Conservation (phyloP, 2,113 vertebrate genomes). For the Delphinapterus leucas region DNA sequence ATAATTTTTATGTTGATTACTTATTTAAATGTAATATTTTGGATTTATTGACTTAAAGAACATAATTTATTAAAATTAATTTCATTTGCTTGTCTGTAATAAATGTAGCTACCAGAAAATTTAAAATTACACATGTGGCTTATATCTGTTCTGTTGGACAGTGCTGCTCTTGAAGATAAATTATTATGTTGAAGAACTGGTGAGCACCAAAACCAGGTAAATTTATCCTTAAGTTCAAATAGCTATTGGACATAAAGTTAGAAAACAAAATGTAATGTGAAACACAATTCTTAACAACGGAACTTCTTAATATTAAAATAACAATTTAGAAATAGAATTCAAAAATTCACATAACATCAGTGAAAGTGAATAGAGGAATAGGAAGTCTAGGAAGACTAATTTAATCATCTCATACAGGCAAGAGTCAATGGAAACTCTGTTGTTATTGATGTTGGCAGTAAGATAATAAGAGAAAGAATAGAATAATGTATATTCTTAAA, state of each 20-base stretch:
- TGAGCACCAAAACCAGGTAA: background rate
- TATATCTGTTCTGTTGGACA: background rate
- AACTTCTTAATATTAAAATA: background rate
- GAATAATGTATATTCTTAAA: background rate
- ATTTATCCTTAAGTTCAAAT: background rate
- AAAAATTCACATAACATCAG: background rate
- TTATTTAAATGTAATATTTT: background rate
- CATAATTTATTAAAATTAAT: background rate
- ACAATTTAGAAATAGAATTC: background rate
- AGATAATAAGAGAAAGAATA: background rate
- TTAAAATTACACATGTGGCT: background rate
- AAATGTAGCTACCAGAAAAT: background rate
- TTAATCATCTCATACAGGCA: background rate
- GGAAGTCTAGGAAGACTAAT: background rate
- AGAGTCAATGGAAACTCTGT: background rate
- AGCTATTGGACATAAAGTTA: background rate
- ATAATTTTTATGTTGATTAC: background rate
- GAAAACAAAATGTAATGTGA: background rate
- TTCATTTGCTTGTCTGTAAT: background rate
- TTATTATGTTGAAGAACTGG: background rate
- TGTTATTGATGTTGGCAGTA: background rate
- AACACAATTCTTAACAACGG: background rate
- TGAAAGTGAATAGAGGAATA: background rate
- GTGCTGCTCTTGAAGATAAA: background rate
- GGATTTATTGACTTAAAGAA: background rate